Conservation (phyloP, 1,140 invertebrate species). For the Drepana arcuata region DNA sequence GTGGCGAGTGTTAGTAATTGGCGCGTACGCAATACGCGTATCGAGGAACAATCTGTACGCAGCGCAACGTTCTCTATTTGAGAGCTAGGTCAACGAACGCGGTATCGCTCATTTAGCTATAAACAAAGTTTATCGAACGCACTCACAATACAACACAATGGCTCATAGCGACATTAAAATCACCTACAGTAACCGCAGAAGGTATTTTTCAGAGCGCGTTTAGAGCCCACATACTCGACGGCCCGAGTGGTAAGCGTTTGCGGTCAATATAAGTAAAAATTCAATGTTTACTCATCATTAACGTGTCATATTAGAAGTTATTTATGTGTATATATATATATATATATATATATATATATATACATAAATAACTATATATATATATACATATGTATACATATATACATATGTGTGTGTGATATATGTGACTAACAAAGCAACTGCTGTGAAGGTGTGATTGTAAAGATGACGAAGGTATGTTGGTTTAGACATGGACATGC, state of each 20-base stretch:
- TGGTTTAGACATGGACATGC: no score
- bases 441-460: no score
- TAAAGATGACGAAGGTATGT: no score
- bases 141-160: conserved; percentile 47
- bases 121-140: conserved; percentile 66
- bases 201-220: conserved; percentile 26
- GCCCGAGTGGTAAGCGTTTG: neutral
- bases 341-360: no score
- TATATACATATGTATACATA: neutral
- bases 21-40: conserved; percentile 18
- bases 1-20: conserved; percentile 15
- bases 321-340: no score
- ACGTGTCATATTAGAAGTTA: no score
- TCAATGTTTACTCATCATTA: no score
- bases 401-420: no score
- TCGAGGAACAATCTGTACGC: conserved; percentile 41
- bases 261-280: neutral
- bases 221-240: neutral
- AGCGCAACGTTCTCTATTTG: conserved; percentile 45
- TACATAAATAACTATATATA: neutral
- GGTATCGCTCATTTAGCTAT: conserved; percentile 61
- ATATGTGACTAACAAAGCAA: no score
- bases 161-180: conserved; percentile 43
- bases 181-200: conserved; percentile 27
- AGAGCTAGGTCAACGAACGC: conserved; percentile 45